Conservation (phyloP, 2,888 invertebrate species). For the Pedicia rivosa region DNA sequence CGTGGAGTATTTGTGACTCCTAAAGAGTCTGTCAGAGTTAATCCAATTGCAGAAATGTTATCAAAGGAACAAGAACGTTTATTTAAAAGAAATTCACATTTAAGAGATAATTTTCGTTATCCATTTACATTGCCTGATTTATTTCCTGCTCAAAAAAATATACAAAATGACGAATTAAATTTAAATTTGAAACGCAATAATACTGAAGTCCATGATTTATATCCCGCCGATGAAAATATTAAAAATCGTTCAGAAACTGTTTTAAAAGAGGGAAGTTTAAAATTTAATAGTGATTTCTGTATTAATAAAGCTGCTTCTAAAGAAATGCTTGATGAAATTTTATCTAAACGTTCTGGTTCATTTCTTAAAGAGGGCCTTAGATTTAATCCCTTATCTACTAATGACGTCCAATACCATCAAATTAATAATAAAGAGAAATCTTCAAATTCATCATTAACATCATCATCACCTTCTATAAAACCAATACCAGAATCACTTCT, state of each 20-base stretch:
- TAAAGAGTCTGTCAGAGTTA: conserved; percentile 26
- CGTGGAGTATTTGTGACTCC: conserved; percentile 26
- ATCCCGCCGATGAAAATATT: background rate
- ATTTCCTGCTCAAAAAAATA: background rate
- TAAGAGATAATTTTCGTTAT: conserved; percentile 4
- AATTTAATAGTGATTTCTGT: background rate
- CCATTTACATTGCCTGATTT: conserved; percentile 5
- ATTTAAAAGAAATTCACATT: conserved; percentile 6
- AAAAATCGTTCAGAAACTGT: background rate
- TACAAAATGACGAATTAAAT: conserved; percentile 1
- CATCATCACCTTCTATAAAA: conserved; percentile 29
- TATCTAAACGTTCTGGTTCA: conserved; percentile 19
- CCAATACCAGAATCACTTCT: conserved; percentile 13
- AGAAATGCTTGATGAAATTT: conserved; percentile 12
- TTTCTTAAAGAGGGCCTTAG: conserved; percentile 21
- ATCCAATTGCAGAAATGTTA: conserved; percentile 26
- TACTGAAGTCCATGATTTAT: background rate
- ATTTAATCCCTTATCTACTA: conserved; percentile 16
- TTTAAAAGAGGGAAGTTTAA: background rate
- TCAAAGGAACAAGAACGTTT: conserved; percentile 25
- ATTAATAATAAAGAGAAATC: conserved; percentile 18
- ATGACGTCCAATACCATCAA: conserved; percentile 28
- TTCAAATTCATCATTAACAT: conserved; percentile 23
- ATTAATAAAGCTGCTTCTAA: conserved; percentile 5
- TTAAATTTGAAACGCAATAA: conserved; percentile 5